phyloP scores from a whole-genome alignment of 1,140 invertebrate genomes.

The Neodiprion virginianus region DNA sequence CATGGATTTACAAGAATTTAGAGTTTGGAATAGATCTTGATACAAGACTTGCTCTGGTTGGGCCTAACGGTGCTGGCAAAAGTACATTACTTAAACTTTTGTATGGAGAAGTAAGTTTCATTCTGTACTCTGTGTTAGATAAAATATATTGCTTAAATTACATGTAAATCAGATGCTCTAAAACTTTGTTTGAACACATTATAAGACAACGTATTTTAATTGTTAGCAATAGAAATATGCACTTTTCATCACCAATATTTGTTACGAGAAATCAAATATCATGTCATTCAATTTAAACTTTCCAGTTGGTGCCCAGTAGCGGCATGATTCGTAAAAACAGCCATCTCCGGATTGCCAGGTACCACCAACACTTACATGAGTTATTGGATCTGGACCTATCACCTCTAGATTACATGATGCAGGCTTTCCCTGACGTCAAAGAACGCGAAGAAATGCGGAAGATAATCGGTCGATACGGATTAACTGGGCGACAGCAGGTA shows the following conservation, averaged over 20 bases:
- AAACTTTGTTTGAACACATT: constrained; percentile 14
- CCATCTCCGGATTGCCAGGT: constrained; percentile 95
- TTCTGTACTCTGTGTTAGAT: constrained; percentile 1
- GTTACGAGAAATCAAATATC: background rate
- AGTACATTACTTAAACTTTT: constrained; percentile 96
- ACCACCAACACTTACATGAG: constrained; percentile 99
- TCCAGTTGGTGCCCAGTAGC: constrained; percentile 87
- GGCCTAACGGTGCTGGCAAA: constrained; percentile 98
- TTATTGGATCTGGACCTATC: constrained; percentile 93
- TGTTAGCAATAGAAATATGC: constrained; percentile 11
- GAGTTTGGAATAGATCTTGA: constrained; percentile 99
- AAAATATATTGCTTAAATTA: constrained; percentile 9
- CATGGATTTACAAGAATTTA: constrained; percentile 96
- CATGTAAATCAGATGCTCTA: constrained; percentile 18
- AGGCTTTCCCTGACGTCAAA: constrained; percentile 94
- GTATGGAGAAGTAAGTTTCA: constrained; percentile 83
- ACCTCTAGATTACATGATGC: constrained; percentile 99
- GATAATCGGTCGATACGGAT: constrained; percentile 97
- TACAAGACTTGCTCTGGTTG: constrained; percentile 96
- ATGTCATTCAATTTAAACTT: constrained; percentile 28
- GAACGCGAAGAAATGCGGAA: constrained; percentile 99
- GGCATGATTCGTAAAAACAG: constrained; percentile 98
- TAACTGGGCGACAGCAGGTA: constrained; percentile 96
- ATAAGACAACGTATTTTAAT: background rate
- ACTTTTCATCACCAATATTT: background rate